Evolutionary conservation across 2,888 invertebrate genomes (phyloP), one percentile per base, ranked within the genome.

Genomic region (Scrobipalpa atriplicella): DNA sequence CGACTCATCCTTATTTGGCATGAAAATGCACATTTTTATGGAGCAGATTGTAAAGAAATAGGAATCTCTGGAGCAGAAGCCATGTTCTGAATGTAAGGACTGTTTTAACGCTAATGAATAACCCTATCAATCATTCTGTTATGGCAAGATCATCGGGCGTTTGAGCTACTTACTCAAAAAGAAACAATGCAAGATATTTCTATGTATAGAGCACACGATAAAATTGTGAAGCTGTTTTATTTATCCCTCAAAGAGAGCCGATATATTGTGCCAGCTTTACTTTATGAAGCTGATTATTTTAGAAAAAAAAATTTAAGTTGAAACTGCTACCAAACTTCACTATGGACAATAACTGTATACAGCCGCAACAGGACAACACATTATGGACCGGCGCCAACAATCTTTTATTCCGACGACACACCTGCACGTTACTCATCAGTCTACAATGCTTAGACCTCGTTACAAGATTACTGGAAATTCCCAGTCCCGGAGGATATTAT

Each of bases 1-100:
- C 64, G 6, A 29, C 16, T 61, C 80, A 69, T 62, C 90, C 89
- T 78, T 90, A 86, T 88, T 85, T 77, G 86, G 88, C 68, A 72
- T 78, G 81, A 83, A 82, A 80, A 85, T 84, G 85, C 80, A 78
- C 84, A 86, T 86, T 84, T 84, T 85, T 80, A 84, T 83, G 77
- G 77, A 70, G 71, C 74, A 71, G 72, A 73, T 83, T 76, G 81
- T 83, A 80, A 86, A 83, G 85, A 85, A 79, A 82, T 80, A 79
- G 82, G 81, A 82, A 83, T 84, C 78, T 77, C 74, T 75, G 75
- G 79, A 79, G 75, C 81, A 18, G 41, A 61, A 39, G 81, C 79
- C 83, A 82, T 83, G 85, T 78, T 75, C 75, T 74, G 72, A 71
- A 74, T 67, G 64, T 65, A 64, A 67, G 65, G 66, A 67, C 69